phyloP scores from a whole-genome alignment of 2,888 invertebrate species.

The Torymus aiolomorphi region DNA sequence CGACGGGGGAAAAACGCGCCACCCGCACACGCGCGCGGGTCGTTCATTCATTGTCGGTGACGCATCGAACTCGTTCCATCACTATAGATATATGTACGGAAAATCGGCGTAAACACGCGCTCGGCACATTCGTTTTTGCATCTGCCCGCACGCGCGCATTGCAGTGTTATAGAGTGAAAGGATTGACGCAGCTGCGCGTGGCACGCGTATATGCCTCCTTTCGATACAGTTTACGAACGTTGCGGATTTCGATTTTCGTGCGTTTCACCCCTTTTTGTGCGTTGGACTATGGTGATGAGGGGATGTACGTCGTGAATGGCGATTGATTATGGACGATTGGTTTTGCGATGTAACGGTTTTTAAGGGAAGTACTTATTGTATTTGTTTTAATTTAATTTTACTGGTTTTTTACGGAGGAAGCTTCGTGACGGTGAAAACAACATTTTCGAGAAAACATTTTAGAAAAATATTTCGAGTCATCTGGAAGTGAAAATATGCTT shows the following conservation, averaged over 20 bases:
- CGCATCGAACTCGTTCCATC: constrained; percentile 11
- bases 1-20: too few species aligned
- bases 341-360: too few species aligned
- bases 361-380: too few species aligned
- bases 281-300: not conserved
- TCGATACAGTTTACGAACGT: constrained; percentile 16
- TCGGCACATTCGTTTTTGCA: constrained; percentile 27
- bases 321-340: too few species aligned
- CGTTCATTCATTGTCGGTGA: too few species aligned
- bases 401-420: too few species aligned
- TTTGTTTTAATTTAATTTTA: too few species aligned
- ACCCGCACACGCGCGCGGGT: constrained; percentile 6
- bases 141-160: constrained; percentile 35
- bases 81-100: not conserved
- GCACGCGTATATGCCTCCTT: not conserved
- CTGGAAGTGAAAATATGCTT: too few species aligned
- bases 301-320: too few species aligned
- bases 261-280: constrained; percentile 14
- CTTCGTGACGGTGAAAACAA: too few species aligned
- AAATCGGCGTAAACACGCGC: constrained; percentile 14
- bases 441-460: too few species aligned
- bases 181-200: constrained; percentile 50
- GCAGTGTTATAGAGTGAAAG: constrained; percentile 8
- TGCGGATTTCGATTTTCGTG: not conserved
- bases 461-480: too few species aligned